Percentiles rank a stretch among this genome's conserved stretches.
Evolutionary conservation across 2,888 invertebrate species (phyloP).

Genomic region (Scaptomyza tumidula): DNA sequence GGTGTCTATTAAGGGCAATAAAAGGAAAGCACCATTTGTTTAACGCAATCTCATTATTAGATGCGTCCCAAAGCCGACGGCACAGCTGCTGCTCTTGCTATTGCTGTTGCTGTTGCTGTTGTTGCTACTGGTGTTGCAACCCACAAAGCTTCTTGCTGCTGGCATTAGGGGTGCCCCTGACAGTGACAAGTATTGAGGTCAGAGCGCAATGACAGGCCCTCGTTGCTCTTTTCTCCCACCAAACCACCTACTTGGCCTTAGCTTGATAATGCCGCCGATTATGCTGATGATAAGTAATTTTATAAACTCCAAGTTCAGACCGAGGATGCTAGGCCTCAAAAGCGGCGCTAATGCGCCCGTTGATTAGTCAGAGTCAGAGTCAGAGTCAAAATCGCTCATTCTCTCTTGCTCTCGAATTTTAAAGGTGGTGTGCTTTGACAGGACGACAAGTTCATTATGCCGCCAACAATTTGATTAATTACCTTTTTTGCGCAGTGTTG

Average conservation of each 20-base stretch:
- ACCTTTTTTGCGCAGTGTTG: slow-evolving; percentile 44
- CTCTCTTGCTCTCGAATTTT: neutral
- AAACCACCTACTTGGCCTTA: slow-evolving; percentile 8
- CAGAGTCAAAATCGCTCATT: neutral
- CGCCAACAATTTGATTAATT: slow-evolving; percentile 79
- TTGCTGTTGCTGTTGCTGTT: neutral
- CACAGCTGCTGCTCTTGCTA: slow-evolving; percentile 54
- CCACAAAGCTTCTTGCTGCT: neutral
- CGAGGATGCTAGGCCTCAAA: slow-evolving; percentile 40
- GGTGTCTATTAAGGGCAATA: slow-evolving; percentile 80
- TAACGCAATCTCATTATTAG: slow-evolving; percentile 79
- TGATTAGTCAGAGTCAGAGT: slow-evolving; percentile 57
- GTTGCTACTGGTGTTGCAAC: slow-evolving; percentile 38
- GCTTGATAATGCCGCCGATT: slow-evolving; percentile 76
- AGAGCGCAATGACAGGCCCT: slow-evolving; percentile 12
- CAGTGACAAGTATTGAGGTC: slow-evolving; percentile 52
- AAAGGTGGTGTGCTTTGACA: slow-evolving; percentile 25
- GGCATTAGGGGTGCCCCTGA: slow-evolving; percentile 6
- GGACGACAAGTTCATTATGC: slow-evolving; percentile 73
- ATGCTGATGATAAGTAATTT: slow-evolving; percentile 79
- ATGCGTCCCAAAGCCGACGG: slow-evolving; percentile 59
- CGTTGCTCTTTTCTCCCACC: neutral
- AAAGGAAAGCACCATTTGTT: slow-evolving; percentile 78
- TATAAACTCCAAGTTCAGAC: slow-evolving; percentile 69
- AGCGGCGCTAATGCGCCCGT: slow-evolving; percentile 72